phyloP scores from a whole-genome alignment of 35 echinoderm and acorn worm species.

The Heliocidaris erythrogramma region DNA sequence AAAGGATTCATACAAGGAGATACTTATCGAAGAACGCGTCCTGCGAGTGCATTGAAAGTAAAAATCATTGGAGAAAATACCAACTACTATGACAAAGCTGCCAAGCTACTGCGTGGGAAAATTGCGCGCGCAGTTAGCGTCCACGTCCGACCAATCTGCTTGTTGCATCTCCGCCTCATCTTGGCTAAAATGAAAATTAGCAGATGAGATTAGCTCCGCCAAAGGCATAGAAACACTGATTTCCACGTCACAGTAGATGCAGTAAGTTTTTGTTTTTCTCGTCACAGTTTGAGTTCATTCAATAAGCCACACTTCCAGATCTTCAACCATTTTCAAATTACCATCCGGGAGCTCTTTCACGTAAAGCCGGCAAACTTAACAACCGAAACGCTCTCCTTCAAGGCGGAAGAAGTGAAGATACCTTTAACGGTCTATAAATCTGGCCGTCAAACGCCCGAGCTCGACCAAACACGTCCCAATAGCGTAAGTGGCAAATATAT shows the following conservation, averaged over 20 bases:
- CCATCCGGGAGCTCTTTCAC: neutral
- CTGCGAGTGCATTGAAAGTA: neutral
- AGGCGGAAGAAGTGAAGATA: neutral
- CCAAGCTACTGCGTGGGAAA: neutral
- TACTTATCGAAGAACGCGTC: neutral
- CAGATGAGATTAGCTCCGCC: neutral
- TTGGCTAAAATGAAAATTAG: neutral
- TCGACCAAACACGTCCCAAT: conserved; percentile 18
- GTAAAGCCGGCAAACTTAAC: neutral
- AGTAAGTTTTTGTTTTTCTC: neutral
- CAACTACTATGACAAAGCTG: neutral
- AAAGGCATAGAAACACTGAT: neutral
- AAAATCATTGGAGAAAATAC: neutral
- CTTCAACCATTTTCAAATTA: neutral
- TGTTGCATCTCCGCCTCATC: neutral
- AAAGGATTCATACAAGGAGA: too few relatives aligned
- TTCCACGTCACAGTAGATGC: neutral
- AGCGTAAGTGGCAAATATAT: conserved; percentile 42
- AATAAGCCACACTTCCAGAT: neutral
- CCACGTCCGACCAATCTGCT: neutral
- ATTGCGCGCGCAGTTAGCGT: neutral
- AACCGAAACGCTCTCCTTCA: neutral
- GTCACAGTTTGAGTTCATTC: neutral
- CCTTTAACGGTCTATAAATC: conserved; percentile 15
- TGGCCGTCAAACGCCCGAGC: neutral